phyloP scores from a whole-genome alignment of 2,888 invertebrate species.

The Yponomeuta malinellus region DNA sequence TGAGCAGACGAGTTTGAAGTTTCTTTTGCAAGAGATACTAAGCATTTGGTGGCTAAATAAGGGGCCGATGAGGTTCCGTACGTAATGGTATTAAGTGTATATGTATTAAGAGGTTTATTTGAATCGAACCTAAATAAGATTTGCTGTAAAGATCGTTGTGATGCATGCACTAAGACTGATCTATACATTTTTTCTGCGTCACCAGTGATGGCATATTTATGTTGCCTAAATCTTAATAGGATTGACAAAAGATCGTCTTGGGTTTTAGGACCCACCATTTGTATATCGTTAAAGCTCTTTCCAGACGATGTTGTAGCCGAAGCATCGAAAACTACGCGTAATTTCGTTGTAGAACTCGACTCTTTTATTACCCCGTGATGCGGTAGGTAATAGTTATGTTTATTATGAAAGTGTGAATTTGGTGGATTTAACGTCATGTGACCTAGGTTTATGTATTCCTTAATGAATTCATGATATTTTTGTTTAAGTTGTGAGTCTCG shows the following conservation, averaged over 20 bases:
- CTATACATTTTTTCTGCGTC: slow-evolving; percentile 25
- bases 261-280: too few species aligned
- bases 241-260: slow-evolving; percentile 14
- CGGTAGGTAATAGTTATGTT: slow-evolving; percentile 10
- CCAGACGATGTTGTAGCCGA: slow-evolving; percentile 13
- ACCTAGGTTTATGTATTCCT: too few species aligned
- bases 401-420: background rate
- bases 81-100: slow-evolving; percentile 24
- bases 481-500: too few species aligned
- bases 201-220: slow-evolving; percentile 19
- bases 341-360: slow-evolving; percentile 20
- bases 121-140: slow-evolving; percentile 22
- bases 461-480: too few species aligned
- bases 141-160: slow-evolving; percentile 22
- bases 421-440: background rate
- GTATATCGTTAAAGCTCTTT: too few species aligned
- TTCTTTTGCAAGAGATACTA: too few species aligned
- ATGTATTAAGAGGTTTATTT: slow-evolving; percentile 16
- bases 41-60: too few species aligned
- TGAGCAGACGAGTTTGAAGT: too few species aligned
- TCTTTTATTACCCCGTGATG: slow-evolving; percentile 23
- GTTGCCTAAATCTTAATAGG: slow-evolving; percentile 18
- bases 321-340: slow-evolving; percentile 24
- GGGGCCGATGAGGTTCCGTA: slow-evolving; percentile 26
- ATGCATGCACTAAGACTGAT: slow-evolving; percentile 15